Percentiles rank a stretch among this genome's conserved stretches.
These are phyloP conservation scores for Apostichopus californicus DNA, from an alignment of 35 echinoderm and acorn worm genomes.

Conservation along the genomic window DNA sequence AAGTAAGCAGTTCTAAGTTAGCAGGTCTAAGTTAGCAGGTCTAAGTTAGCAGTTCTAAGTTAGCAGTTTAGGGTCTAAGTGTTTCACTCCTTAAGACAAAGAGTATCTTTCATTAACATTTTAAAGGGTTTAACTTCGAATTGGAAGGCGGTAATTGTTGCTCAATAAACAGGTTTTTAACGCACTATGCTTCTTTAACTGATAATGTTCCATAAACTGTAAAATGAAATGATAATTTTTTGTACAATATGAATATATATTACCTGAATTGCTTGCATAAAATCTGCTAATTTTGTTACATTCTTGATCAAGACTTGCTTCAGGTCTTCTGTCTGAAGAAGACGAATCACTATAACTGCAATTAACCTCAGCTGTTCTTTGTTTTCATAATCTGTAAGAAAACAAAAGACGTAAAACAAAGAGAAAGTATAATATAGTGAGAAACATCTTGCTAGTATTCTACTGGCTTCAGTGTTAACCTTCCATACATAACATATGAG, in stretches of 20 bases:
- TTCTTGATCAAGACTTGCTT: neutral
- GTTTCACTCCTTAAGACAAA: no score
- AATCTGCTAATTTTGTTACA: neutral
- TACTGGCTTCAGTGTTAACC: neutral
- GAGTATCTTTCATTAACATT: no score
- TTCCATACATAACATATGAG: no score
- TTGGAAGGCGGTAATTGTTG: no score
- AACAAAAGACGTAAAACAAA: neutral
- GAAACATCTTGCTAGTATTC: no score
- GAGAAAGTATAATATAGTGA: neutral
- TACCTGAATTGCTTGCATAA: constrained; percentile 59
- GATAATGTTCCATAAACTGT: neutral
- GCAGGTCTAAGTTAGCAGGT: no score
- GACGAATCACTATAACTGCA: constrained; percentile 49
- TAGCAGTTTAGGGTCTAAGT: no score
- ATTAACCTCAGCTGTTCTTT: constrained; percentile 37
- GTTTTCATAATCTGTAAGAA: constrained; percentile 34
- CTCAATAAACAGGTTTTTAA: no score
- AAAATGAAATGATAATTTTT: neutral
- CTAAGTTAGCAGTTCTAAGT: no score
- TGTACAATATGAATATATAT: neutral
- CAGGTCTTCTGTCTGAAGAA: constrained; percentile 58
- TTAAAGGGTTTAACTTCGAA: no score
- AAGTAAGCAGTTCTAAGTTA: no score
- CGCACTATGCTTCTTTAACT: no score